Conservation (phyloP, 2,113 vertebrate species). For the Tenrec ecaudatus region DNA sequence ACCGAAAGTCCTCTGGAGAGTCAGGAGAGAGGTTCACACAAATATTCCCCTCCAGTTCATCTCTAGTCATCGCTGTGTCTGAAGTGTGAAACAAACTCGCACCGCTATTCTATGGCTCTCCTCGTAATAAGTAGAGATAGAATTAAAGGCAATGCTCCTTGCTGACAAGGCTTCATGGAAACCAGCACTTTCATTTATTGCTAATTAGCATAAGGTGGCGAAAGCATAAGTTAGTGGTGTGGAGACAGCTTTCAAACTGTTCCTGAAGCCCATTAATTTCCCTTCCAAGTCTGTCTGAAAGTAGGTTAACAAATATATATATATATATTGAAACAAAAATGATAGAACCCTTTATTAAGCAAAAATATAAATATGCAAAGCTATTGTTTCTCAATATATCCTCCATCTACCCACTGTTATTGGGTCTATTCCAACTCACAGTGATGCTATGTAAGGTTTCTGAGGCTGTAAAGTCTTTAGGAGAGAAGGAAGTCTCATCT, state of each 20-base stretch:
- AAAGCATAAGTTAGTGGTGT: not conserved
- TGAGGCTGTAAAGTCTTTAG: too few species aligned
- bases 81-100: not conserved
- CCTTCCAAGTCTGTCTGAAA: not conserved
- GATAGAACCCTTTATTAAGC: too few species aligned
- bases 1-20: not conserved
- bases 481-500: too few species aligned
- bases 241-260: not conserved
- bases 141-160: slow-evolving; percentile 14
- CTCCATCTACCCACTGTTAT: too few species aligned
- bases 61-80: not conserved
- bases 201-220: not conserved
- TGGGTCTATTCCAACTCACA: too few species aligned
- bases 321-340: too few species aligned
- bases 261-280: not conserved
- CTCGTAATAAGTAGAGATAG: not conserved
- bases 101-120: not conserved
- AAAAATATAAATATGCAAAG: too few species aligned
- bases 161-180: not conserved
- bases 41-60: not conserved
- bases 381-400: too few species aligned
- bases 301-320: too few species aligned
- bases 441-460: too few species aligned
- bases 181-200: not conserved
- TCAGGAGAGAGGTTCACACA: not conserved